Percentiles rank a stretch among this genome's conserved stretches.
Evolutionary conservation across 2,888 invertebrate genomes (phyloP).

Genomic region (Crossocerus cetratus): DNA sequence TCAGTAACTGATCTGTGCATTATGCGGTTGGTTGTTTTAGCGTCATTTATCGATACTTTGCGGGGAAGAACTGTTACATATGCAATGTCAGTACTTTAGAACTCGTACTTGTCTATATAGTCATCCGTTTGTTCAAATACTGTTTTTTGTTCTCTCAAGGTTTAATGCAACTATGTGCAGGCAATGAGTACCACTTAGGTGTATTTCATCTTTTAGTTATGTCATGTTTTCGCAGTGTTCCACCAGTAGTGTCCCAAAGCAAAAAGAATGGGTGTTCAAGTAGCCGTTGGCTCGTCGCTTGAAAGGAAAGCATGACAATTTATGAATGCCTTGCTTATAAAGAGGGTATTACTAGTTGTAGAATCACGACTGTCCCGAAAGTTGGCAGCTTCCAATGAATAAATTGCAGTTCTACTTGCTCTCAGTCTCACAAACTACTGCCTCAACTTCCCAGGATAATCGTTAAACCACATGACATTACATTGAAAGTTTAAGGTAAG

Average conservation of each 20-base stretch:
- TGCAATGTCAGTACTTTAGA: conserved; percentile 45
- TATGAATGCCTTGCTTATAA: conserved; percentile 66
- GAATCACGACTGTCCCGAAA: conserved; percentile 59
- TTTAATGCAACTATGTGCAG: conserved; percentile 52
- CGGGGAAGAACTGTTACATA: conserved; percentile 44
- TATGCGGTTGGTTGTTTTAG: conserved; percentile 42
- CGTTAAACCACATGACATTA: conserved; percentile 36
- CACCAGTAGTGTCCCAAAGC: conserved; percentile 71
- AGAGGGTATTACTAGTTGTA: conserved; percentile 15
- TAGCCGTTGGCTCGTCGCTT: conserved; percentile 74
- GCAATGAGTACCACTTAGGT: conserved; percentile 59
- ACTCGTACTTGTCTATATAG: conserved; percentile 46
- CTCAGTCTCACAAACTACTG: neutral
- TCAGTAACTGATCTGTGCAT: conserved; percentile 45
- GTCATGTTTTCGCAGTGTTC: conserved; percentile 69
- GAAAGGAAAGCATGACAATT: conserved; percentile 75
- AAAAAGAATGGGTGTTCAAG: conserved; percentile 75
- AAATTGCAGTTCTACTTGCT: neutral
- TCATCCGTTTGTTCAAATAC: conserved; percentile 46
- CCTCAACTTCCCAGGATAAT: conserved; percentile 47
- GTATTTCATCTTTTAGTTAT: conserved; percentile 64
- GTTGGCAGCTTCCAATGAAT: conserved; percentile 8
- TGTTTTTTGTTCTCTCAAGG: conserved; percentile 48
- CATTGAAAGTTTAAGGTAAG: conserved; percentile 26
- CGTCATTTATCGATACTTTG: conserved; percentile 44